These are phyloP conservation scores for Elaphurus davidianus DNA, from an alignment of 2,113 vertebrate species.

Conservation along the genomic window DNA sequence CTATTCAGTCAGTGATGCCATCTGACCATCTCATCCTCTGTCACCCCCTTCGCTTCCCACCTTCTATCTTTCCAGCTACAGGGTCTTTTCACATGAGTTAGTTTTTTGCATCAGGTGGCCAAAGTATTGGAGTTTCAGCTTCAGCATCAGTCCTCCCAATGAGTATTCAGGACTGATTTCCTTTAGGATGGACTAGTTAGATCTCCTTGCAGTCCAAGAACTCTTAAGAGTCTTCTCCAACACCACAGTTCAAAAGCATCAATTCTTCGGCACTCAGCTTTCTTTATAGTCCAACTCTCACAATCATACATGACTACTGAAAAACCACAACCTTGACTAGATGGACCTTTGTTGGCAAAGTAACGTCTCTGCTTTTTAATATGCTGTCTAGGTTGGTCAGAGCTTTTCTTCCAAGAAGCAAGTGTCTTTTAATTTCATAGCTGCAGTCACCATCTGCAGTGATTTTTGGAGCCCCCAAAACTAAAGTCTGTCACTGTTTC, in stretches of 20 bases:
- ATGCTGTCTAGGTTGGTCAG: not conserved
- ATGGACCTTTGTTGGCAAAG: not conserved
- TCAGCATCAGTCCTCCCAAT: not conserved
- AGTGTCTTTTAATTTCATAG: not conserved
- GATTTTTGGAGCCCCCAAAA: not conserved
- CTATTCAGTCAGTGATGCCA: not conserved
- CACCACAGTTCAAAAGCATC: not conserved
- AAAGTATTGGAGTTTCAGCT: not conserved
- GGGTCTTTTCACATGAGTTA: not conserved
- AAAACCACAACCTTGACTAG: not conserved
- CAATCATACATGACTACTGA: not conserved
- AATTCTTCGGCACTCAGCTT: fast-evolving
- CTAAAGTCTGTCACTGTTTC: not conserved
- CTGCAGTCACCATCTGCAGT: not conserved
- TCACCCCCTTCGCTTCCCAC: fast-evolving
- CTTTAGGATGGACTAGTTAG: not conserved
- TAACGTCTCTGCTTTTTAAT: not conserved
- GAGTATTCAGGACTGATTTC: not conserved
- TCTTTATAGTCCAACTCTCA: not conserved
- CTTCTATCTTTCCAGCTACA: not conserved
- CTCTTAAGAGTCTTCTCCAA: not conserved
- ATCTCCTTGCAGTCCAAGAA: not conserved
- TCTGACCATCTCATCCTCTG: not conserved
- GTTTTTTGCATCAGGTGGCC: not conserved
- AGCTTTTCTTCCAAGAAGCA: not conserved